Conservation (phyloP, 2,113 vertebrate species). For the Clarias batrachus region DNA sequence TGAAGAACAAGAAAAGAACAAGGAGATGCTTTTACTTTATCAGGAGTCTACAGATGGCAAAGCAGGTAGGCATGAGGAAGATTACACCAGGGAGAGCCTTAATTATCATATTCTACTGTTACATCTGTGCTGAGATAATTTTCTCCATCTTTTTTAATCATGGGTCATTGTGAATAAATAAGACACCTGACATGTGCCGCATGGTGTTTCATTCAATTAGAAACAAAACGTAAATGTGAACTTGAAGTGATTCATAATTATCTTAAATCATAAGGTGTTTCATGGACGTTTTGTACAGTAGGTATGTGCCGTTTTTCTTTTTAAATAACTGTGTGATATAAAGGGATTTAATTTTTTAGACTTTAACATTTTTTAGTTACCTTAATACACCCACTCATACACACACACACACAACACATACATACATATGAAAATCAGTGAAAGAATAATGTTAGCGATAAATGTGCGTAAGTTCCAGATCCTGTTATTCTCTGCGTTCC, state of each 20-base stretch:
- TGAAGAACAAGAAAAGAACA: background rate
- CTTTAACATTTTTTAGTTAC: background rate
- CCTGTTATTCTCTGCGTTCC: background rate
- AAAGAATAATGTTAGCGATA: background rate
- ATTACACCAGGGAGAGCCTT: background rate
- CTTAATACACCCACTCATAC: background rate
- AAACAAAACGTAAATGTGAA: background rate
- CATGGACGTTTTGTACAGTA: background rate
- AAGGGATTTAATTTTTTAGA: background rate
- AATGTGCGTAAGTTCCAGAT: background rate
- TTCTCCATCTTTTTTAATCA: slow-evolving; percentile 30
- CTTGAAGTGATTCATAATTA: background rate
- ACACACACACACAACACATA: background rate
- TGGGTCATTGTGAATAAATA: slow-evolving; percentile 9
- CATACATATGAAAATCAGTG: slow-evolving; percentile 3
- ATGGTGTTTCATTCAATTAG: background rate
- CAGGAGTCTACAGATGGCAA: background rate
- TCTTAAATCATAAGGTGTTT: background rate
- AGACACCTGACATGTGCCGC: slow-evolving; percentile 17
- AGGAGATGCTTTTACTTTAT: background rate
- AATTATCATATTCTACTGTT: slow-evolving; percentile 21
- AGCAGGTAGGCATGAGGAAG: background rate
- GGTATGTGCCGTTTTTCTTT: background rate
- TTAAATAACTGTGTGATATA: background rate
- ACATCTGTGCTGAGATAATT: slow-evolving; percentile 18